Base-by-base conservation (phyloP, 1,140 invertebrate species). In the Scylla paramamosain region DNA sequence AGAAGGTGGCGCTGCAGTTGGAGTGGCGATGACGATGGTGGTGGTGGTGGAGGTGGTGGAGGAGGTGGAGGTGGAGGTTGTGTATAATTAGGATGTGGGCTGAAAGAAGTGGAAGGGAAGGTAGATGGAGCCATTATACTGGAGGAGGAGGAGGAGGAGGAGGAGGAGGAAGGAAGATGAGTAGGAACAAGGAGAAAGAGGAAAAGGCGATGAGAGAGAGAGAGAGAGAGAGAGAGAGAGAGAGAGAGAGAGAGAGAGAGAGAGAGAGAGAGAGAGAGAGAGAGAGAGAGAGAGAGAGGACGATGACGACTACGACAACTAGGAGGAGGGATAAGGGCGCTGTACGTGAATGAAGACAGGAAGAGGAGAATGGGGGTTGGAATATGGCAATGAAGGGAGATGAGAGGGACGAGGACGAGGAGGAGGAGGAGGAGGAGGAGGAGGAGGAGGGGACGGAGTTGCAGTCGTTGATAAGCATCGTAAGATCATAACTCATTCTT, bases 401-500 rank as follows among this genome's bases (percentile, higher is more conserved):
- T 20, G 90, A 92, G 52, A 12, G 25, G 45, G 89, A 59, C 4
- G 88, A 39, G n/a, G 88, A n/a, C 8, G 28, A 48, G 39, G 91
- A 67, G 59, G 59, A 39, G 29, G 12, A 32, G 31, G 28, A 32
- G 46, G 31, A 20, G 48, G 10, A 20, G 52, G n/a, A 28, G 91
- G 59, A 39, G 28, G 14, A 39, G 28, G n/a, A 39, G 39, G 16
- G 28, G 39, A 28, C 16, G n/a, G 20, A 28, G 92, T 52, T 31
- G 39, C 25, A 52, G 39, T 48, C n/a, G 2, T 25, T 45, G 77
- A 93, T 32, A 93, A 86, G 25, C 31, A 93, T 28, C 29, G 29
- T 46, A 20, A 29, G 29, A 84, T 48, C 77, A 93, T 84, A 46
- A 93, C 32, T 84, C 92, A 86, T 83, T 93, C 82, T 46, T 93